phyloP scores from a whole-genome alignment of 2,797 vertebrate genomes.

The Hydrolagus colliei region DNA sequence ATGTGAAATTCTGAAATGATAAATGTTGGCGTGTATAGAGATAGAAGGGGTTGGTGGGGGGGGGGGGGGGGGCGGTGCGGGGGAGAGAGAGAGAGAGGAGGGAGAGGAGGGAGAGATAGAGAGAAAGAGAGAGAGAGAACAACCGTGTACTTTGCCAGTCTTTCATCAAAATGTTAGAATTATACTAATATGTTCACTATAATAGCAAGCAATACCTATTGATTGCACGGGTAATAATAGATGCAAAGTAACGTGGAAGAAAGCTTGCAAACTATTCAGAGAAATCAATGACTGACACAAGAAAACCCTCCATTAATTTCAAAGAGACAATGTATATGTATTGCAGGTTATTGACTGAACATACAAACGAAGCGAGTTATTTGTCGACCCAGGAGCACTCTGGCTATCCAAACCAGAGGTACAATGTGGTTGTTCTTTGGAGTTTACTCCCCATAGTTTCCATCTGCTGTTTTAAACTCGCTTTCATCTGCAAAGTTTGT shows the following conservation, averaged over 20 bases:
- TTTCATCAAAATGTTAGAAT: too few relatives aligned
- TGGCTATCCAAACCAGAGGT: neutral
- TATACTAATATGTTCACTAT: neutral
- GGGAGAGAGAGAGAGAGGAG: too few relatives aligned
- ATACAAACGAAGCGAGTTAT: neutral
- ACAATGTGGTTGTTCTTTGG: neutral
- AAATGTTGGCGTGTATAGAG: too few relatives aligned
- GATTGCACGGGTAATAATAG: neutral
- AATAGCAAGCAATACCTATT: too few relatives aligned
- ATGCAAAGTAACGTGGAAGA: neutral
- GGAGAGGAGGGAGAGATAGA: too few relatives aligned
- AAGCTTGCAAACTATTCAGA: neutral
- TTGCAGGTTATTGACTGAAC: neutral
- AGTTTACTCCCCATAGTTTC: neutral
- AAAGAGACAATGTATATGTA: neutral
- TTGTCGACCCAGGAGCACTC: neutral
- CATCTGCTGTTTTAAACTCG: conserved; percentile 14
- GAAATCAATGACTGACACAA: neutral
- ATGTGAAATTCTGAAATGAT: too few relatives aligned
- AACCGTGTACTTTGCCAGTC: neutral
- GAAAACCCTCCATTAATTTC: neutral
- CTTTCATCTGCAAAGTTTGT: conserved; percentile 21
- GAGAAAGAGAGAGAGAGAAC: too few relatives aligned
- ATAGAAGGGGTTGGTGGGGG: too few relatives aligned
- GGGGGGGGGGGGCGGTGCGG: too few relatives aligned